These are phyloP conservation scores for Nerophis lumbriciformis DNA, from an alignment of 2,113 vertebrate genomes.

Conservation along the genomic window DNA sequence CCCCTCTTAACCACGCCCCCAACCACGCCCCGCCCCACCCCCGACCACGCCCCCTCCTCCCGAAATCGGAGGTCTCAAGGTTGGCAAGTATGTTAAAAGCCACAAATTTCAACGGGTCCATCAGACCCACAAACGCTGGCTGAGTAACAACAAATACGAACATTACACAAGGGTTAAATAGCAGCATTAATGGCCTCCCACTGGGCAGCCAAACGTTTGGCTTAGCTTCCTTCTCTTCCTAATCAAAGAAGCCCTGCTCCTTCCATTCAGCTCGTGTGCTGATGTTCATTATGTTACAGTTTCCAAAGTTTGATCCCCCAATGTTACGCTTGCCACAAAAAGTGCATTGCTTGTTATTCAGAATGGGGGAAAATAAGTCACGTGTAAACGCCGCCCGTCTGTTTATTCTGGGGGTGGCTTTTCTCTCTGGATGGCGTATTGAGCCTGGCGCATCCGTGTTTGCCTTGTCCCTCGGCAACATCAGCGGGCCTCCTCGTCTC, in stretches of 20 bases:
- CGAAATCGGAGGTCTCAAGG: too few species aligned
- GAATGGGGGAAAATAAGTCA: constrained; percentile 42
- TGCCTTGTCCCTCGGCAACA: constrained; percentile 59
- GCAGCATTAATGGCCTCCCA: constrained; percentile 27
- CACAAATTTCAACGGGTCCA: too few species aligned
- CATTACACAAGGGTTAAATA: neutral
- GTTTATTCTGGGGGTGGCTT: constrained; percentile 54
- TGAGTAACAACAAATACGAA: too few species aligned
- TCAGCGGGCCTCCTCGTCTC: constrained; percentile 65
- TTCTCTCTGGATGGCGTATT: constrained; percentile 40
- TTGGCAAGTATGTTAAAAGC: too few species aligned
- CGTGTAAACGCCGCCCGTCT: constrained; percentile 57
- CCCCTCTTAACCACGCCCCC: too few species aligned
- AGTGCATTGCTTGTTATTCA: constrained; percentile 27
- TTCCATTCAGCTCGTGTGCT: neutral
- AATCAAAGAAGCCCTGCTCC: constrained; percentile 25
- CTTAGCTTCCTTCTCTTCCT: constrained; percentile 18
- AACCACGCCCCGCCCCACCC: too few species aligned
- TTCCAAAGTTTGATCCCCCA: constrained; percentile 20
- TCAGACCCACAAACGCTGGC: too few species aligned
- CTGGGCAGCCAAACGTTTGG: constrained; percentile 30
- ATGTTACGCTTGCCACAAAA: constrained; percentile 26
- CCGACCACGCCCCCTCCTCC: too few species aligned
- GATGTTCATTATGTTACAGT: constrained; percentile 20
- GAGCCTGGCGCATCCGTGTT: constrained; percentile 51